Base-by-base conservation (phyloP, 2,113 vertebrate species). In the Perca schrenkii region DNA sequence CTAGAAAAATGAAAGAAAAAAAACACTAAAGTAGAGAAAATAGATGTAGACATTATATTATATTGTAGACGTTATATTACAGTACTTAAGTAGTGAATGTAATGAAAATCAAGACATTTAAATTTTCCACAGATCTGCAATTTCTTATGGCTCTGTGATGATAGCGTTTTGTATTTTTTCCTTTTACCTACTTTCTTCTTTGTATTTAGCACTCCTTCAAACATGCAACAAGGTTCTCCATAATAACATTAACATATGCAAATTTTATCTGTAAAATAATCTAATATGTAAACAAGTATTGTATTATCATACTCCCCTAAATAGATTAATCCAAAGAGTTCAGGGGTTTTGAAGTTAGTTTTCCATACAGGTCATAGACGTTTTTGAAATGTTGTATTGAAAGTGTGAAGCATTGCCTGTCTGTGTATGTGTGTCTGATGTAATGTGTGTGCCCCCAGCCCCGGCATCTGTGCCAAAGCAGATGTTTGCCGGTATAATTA, bases 401-500 rank as follows among this genome's bases (percentile, higher is more conserved):
- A 65, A 67, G 47, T 67, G 65, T 31, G 65, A 31, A 28, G 47
- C 16, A 34, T 36, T 0, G 28, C 62, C 15, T 76, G 66, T 80
- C 11, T 54, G 28, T 47, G 61, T 52, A 21, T 67, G 70, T 76
- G 65, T 69, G 49, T 83, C n/a, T 83, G 69, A 60, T 73, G 54
- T 67, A 58, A 50, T 22, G 12, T 36, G 65, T n/a, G 53, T 66
- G 76, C 36, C 85, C 79, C 64, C 70, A 68, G 74, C 75, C 81
- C 79, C 65, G 22, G 84, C 90, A 89, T 81, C 83, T 90, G 86
- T 67, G 83, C 70, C 82, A 67, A 72, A 82, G 65, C 87, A 91
- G 84, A 86, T 83, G 66, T 83, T 81, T 87, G 71, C 74, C 56
- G 67, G 79, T 83, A 57, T 80, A 91, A 90, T 86, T 88, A 88